Evolutionary conservation across 2,888 invertebrate genomes (phyloP), one percentile per base, ranked within the genome.

Genomic region (Adelognathus sp.): DNA sequence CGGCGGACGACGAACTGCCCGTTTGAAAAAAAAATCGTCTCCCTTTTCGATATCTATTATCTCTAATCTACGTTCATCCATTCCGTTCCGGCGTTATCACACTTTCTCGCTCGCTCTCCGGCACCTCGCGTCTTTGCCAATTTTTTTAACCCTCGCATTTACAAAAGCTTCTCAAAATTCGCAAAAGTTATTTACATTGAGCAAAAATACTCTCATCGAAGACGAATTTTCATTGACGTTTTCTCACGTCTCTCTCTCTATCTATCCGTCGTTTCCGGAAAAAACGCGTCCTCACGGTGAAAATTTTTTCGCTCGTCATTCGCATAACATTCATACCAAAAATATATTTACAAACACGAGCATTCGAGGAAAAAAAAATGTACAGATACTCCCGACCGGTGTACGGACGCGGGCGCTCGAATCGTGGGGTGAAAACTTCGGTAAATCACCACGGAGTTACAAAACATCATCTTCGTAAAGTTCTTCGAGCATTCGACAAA

Each of bases 1-100:
- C 63, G 84, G 85, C 85, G 80, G 79, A 80, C 71, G 60, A 78
- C 63, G 67, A 46, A 77, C 60, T 78, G 72, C 74, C 79, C 79
- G 63, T n/a, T n/a, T n/a, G n/a, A n/a, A 60, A 69, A 70, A 60
- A 18, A 50, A 77, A 67, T 29, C 72, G 27, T 56, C 58, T 16
- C 24, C 52, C 16, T 11, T 16, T 56, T 44, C 50, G 14, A 31
- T 64, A 56, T 64, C 27, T 33, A 3, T 52, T 64, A 56, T 64
- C 27, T 33, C 7, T 52, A 71, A 39, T 60, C 24, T 76, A 41
- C 58, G 9, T 58, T 54, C 54, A 58, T 27, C 52, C 33, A 41
- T 39, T 69, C 69, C 56, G 61, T 58, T 67, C 58, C 3, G 9
- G 44, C 50, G 6, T 33, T 64, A 61, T 60, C 66, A 72, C 66